Conservation (phyloP, 2,797 vertebrate genomes). For the Moxostoma hubbsi region DNA sequence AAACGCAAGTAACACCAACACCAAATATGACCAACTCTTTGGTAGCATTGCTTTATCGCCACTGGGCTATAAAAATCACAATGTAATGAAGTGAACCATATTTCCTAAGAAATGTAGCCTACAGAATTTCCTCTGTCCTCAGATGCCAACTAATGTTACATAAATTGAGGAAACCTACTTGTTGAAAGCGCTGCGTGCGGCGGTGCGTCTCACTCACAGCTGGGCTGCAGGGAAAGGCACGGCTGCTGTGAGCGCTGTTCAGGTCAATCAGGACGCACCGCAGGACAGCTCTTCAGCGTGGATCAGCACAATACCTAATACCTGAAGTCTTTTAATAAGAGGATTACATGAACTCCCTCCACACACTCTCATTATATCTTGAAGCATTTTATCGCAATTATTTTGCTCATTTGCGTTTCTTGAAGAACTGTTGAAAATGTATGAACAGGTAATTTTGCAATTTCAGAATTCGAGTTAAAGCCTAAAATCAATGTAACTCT, state of each 20-base stretch:
- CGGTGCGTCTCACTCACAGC: slow-evolving; percentile 63
- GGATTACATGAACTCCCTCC: slow-evolving; percentile 83
- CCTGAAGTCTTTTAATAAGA: slow-evolving; percentile 84
- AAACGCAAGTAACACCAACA: not conserved
- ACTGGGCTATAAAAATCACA: not conserved
- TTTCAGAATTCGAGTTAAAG: not conserved
- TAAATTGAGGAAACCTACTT: slow-evolving; percentile 23
- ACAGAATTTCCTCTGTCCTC: not conserved
- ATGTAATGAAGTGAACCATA: not conserved
- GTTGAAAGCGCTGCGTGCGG: slow-evolving; percentile 22
- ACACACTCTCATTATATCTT: slow-evolving; percentile 74
- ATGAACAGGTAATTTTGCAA: no score
- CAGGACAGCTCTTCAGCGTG: slow-evolving; percentile 81
- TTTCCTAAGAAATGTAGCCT: not conserved
- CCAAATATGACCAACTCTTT: not conserved
- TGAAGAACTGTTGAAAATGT: not conserved
- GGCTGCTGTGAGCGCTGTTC: slow-evolving; percentile 69
- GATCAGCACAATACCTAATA: slow-evolving; percentile 90
- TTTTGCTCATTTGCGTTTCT: slow-evolving; percentile 41
- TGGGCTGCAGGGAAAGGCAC: slow-evolving; percentile 69
- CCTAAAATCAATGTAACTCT: not conserved
- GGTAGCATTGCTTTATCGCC: not conserved
- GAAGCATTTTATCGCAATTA: slow-evolving; percentile 59
- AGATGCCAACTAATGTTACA: not conserved
- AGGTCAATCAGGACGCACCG: slow-evolving; percentile 76